Base-by-base conservation (phyloP, 2,113 vertebrate genomes). In the Protobothrops flavoviridis region DNA sequence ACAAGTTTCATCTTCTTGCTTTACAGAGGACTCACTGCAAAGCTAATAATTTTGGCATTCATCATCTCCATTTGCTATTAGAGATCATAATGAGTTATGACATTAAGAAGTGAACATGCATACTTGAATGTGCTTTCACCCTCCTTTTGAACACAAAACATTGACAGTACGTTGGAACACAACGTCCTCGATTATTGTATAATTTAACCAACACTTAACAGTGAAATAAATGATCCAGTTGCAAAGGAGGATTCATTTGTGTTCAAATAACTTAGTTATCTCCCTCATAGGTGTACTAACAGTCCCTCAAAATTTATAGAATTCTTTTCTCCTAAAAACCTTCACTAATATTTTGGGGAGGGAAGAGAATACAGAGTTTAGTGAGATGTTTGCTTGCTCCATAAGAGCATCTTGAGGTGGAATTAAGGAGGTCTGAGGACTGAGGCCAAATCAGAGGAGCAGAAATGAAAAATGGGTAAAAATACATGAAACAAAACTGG, bases 111-210 rank as follows among this genome's bases (percentile, higher is more conserved):
- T 48, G 24, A 81, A 81, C 24, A 29, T 3, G 39, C 33, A 56
- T 9, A 5, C 39, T 43, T 85, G 33, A 56, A 57, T 92, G 88
- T 89, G 39, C 1, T 69, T 3, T 74, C 91, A 55, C 2, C 2
- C 11, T 89, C 39, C 92, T n/a, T 85, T 53, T 89, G 53, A 93
- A 57, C 39, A 93, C 92, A 89, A 89, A 93, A 92, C 88, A 55
- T 48, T 85, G 43, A 89, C 43, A 89, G 64, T 48, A 89, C 45
- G 24, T 48, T 85, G 52, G 69, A 55, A 93, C 43, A 59, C 64
- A 15, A 56, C 24, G 20, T n/a, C 92, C 39, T 89, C 85, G 20
- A 29, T 64, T 56, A 21, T 57, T 92, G 10, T 39, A 48, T 48
- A 48, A 89, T 92, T 15, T n/a, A 85, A 6, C 33, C 52, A 29